Conservation (phyloP, 2,113 vertebrate genomes). For the Paralichthys olivaceus region DNA sequence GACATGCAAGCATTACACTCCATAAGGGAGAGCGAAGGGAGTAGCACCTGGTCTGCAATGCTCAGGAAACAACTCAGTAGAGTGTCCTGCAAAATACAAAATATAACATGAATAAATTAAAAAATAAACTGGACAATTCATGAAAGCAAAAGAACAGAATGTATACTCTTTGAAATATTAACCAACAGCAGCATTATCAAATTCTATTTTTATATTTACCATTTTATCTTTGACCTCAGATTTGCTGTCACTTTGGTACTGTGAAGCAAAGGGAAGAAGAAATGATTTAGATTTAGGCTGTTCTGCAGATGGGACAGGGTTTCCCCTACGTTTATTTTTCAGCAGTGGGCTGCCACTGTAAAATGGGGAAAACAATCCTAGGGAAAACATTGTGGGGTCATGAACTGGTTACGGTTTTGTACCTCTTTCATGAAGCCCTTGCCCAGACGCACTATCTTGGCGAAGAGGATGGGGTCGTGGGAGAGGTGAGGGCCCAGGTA, state of each 20-base stretch:
- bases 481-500: conserved; percentile 97
- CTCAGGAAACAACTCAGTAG: conserved; percentile 83
- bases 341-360: too few relatives aligned
- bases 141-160: not conserved
- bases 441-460: conserved; percentile 95
- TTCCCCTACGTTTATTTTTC: too few relatives aligned
- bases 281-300: not conserved
- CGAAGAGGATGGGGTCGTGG: conserved; percentile 95
- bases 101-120: not conserved
- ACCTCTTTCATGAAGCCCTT: conserved; percentile 99
- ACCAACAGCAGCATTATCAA: not conserved
- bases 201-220: conserved; percentile 44
- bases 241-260: conserved; percentile 78
- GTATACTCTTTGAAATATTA: not conserved
- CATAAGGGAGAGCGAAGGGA: conserved; percentile 96
- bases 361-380: too few relatives aligned
- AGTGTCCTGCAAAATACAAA: conserved; percentile 82
- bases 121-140: not conserved
- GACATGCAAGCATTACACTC: conserved; percentile 97
- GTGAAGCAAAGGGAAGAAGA: conserved; percentile 30
- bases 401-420: not conserved
- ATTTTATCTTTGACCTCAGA: conserved; percentile 73
- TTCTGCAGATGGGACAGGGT: not conserved
- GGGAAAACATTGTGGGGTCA: not conserved
- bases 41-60: conserved; percentile 85